Evolutionary conservation across 1,140 invertebrate genomes (phyloP).

Genomic region (Hyles euphorbiae): DNA sequence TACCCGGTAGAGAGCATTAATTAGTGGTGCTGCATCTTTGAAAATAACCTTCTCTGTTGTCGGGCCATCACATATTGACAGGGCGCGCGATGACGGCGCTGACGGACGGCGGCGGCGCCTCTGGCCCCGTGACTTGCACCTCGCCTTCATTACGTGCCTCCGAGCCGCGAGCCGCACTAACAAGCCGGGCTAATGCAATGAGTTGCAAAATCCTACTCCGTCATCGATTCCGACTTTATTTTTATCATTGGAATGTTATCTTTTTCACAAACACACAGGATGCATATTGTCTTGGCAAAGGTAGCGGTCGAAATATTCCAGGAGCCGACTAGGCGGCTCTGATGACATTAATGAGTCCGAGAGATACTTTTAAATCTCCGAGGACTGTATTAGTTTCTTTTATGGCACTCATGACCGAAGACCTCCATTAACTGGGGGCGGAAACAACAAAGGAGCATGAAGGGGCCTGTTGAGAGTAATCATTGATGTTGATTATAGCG

Average conservation of each 20-base stretch:
- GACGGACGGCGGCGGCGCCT: constrained; percentile 50
- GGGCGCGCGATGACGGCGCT: constrained; percentile 46
- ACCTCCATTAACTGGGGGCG: constrained; percentile 39
- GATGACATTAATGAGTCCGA: constrained; percentile 67
- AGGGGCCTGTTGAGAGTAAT: constrained; percentile 29
- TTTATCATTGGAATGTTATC: constrained; percentile 24
- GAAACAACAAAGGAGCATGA: constrained; percentile 42
- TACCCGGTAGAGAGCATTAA: constrained; percentile 58
- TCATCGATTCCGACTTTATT: constrained; percentile 15
- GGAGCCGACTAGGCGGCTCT: constrained; percentile 55
- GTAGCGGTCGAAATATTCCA: constrained; percentile 33
- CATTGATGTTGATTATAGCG: constrained; percentile 35
- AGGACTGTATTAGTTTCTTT: constrained; percentile 47
- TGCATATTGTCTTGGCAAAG: constrained; percentile 24
- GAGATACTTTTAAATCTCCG: constrained; percentile 38
- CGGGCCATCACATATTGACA: constrained; percentile 61
- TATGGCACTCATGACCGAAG: constrained; percentile 16
- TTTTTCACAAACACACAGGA: constrained; percentile 19
- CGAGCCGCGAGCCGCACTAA: constrained; percentile 43
- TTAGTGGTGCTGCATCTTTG: constrained; percentile 63
- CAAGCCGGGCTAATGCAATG: constrained; percentile 71
- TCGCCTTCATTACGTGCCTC: constrained; percentile 54
- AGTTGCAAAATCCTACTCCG: constrained; percentile 58
- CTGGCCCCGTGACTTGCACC: constrained; percentile 63
- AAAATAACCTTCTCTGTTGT: constrained; percentile 65